phyloP scores from a whole-genome alignment of 2,888 invertebrate genomes.

The Calephelis perditalis region DNA sequence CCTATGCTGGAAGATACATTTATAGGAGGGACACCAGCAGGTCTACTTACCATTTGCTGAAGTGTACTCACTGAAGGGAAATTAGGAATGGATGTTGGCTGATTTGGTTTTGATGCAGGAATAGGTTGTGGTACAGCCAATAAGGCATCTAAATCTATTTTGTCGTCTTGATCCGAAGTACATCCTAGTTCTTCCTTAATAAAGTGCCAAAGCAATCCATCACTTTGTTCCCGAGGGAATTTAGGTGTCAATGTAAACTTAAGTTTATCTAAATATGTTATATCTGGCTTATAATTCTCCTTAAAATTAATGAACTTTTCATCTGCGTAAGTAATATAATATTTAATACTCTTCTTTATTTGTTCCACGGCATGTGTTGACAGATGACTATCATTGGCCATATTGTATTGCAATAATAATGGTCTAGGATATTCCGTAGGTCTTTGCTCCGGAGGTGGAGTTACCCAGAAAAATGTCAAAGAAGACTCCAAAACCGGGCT shows the following conservation, averaged over 20 bases:
- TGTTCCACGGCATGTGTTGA: constrained; percentile 90
- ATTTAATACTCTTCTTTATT: constrained; percentile 91
- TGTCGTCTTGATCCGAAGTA: constrained; percentile 81
- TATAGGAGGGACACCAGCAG: constrained; percentile 70
- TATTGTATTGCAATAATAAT: constrained; percentile 91
- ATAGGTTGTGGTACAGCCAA: constrained; percentile 78
- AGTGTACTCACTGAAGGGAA: constrained; percentile 71
- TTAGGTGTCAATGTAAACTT: constrained; percentile 89
- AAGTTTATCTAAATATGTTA: constrained; percentile 90
- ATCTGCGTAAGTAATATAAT: constrained; percentile 82
- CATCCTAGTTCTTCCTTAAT: constrained; percentile 87
- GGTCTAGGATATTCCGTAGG: constrained; percentile 96
- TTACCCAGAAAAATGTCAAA: constrained; percentile 94
- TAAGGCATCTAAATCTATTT: constrained; percentile 79
- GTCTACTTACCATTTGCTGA: constrained; percentile 73
- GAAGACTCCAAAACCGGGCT: constrained; percentile 89
- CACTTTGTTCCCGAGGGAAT: constrained; percentile 88
- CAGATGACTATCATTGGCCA: constrained; percentile 88
- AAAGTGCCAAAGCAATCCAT: constrained; percentile 87
- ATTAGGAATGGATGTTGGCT: constrained; percentile 55
- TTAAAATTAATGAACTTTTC: constrained; percentile 67
- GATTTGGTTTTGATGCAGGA: constrained; percentile 62
- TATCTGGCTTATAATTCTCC: constrained; percentile 82
- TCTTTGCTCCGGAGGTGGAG: constrained; percentile 95
- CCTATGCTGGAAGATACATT: constrained; percentile 67